Percentiles rank a stretch among this genome's conserved stretches.
phyloP scores from a whole-genome alignment of 2,797 vertebrate genomes.

The Coluber constrictor region DNA sequence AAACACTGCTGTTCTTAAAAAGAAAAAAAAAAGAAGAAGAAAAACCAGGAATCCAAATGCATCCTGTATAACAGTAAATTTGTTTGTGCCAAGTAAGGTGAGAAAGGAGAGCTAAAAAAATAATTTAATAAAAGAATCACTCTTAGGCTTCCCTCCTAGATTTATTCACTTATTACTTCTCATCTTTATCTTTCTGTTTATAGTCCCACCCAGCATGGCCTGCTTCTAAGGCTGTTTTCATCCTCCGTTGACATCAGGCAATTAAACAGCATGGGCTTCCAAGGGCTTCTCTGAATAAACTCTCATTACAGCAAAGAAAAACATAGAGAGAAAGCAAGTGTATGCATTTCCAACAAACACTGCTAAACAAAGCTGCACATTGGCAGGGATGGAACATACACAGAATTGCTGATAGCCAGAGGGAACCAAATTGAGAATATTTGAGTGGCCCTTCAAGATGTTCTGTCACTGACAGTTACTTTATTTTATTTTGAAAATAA shows the following conservation, averaged over 20 bases:
- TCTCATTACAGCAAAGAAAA: not conserved
- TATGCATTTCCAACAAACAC: not conserved
- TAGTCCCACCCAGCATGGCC: not conserved
- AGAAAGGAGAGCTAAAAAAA: not conserved
- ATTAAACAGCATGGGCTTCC: not conserved
- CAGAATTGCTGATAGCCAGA: not conserved
- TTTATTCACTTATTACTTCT: not conserved
- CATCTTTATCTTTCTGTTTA: not conserved
- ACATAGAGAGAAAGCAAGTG: not conserved
- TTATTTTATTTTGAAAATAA: not conserved
- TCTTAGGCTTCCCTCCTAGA: not conserved
- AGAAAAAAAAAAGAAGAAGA: not conserved
- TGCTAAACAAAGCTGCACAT: not conserved
- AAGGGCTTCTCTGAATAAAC: not conserved
- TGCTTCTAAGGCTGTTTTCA: conserved; percentile 10
- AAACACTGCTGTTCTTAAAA: conserved; percentile 7
- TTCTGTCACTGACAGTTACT: not conserved
- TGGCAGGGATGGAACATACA: not conserved
- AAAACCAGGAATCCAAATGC: not conserved
- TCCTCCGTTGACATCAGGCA: not conserved
- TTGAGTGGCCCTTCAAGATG: not conserved
- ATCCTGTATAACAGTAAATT: not conserved
- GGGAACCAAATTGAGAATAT: not conserved
- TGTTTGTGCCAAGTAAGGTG: not conserved
- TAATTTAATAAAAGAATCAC: not conserved